Conservation (phyloP, 2,113 vertebrate species). For the Pelodiscus sinensis region DNA sequence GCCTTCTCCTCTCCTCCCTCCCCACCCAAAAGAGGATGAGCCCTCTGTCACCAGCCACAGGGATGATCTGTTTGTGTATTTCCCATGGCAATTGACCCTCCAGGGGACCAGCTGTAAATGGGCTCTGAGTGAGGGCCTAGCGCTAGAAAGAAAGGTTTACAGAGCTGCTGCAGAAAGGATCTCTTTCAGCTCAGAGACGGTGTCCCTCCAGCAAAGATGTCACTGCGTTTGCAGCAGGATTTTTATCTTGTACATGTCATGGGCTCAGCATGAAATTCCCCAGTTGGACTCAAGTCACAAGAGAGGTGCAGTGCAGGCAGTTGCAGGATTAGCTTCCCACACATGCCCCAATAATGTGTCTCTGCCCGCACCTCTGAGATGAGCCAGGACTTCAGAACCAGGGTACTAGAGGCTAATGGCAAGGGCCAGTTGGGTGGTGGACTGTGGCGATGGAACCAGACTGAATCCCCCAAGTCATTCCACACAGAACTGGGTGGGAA, state of each 20-base stretch:
- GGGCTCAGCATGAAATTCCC: background rate
- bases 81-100: background rate
- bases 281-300: background rate
- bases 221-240: background rate
- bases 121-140: background rate
- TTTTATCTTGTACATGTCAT: background rate
- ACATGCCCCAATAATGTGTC: too few relatives aligned
- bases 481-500: too few relatives aligned
- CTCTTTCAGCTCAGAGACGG: background rate
- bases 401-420: background rate
- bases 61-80: background rate
- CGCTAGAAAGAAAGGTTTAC: background rate
- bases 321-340: background rate
- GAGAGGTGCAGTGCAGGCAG: background rate
- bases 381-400: background rate
- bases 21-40: background rate
- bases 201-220: background rate
- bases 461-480: background rate
- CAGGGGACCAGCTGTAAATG: background rate
- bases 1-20: background rate
- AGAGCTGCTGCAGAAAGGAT: background rate
- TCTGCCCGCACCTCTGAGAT: background rate
- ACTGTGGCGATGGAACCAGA: background rate
- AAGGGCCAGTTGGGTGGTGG: background rate
- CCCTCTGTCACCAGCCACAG: background rate